A percentile compares a stretch with the other conserved stretches of the same genome.
Conservation (phyloP, 2,888 invertebrate species). For the Euphydryas editha region DNA sequence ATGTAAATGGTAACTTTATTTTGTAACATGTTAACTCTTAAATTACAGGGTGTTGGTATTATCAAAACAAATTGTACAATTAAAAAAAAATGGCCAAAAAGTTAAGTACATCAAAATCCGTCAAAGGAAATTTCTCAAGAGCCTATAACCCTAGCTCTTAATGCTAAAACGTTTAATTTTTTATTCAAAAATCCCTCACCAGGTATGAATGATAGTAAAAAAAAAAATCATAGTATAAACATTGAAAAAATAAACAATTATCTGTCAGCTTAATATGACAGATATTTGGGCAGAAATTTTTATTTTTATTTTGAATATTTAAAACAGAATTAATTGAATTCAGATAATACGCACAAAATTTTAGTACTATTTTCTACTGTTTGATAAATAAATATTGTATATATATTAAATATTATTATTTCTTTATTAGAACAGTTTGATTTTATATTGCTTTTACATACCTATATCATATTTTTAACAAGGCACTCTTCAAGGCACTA, state of each 20-base stretch:
- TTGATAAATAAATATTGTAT: too few relatives aligned
- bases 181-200: too few relatives aligned
- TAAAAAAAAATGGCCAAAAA: not conserved
- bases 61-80: not conserved
- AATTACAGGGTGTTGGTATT: not conserved
- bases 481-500: not conserved
- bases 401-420: too few relatives aligned
- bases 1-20: constrained; percentile 11
- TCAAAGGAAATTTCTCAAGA: too few relatives aligned
- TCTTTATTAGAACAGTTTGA: too few relatives aligned
- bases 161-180: too few relatives aligned
- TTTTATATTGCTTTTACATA: too few relatives aligned
- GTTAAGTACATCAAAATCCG: not conserved
- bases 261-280: not conserved
- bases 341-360: too few relatives aligned
- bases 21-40: constrained; percentile 6
- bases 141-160: too few relatives aligned
- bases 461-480: not conserved
- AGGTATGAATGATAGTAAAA: not conserved
- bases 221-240: not conserved
- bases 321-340: not conserved
- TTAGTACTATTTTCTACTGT: too few relatives aligned
- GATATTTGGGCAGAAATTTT: not conserved
- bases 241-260: not conserved
- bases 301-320: not conserved